Percentiles rank a stretch among this genome's conserved stretches.
Evolutionary conservation across 2,113 vertebrate genomes (phyloP).

Genomic region (Lynx canadensis): DNA sequence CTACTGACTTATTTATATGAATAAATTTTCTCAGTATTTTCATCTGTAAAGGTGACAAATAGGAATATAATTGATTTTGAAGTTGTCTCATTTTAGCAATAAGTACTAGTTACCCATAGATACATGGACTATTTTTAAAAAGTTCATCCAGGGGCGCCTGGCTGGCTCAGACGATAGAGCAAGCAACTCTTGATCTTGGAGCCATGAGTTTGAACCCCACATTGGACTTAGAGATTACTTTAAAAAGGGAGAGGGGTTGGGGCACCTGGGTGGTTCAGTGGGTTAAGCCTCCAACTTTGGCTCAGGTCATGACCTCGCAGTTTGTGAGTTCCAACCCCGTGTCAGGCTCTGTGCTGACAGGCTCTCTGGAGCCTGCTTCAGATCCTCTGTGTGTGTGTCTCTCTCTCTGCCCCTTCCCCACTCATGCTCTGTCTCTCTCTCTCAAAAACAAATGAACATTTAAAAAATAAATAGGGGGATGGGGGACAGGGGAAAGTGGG

Average conservation of each 20-base stretch:
- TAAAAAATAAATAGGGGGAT: no score
- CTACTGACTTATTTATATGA: background rate
- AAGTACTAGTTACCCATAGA: background rate
- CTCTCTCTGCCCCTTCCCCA: no score
- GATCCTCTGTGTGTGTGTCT: no score
- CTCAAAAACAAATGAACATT: no score
- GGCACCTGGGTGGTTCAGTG: no score
- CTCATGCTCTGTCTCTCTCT: no score
- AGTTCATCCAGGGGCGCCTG: background rate
- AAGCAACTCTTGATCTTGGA: background rate
- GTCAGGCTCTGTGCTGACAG: no score
- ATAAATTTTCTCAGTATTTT: background rate
- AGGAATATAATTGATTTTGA: conserved; percentile 5
- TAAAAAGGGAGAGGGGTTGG: background rate
- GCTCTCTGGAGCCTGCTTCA: no score
- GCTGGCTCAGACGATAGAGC: background rate
- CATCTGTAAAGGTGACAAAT: conserved; percentile 29
- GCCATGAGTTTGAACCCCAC: background rate
- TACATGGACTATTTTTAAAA: background rate
- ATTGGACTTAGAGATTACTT: background rate
- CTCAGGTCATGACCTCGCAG: no score
- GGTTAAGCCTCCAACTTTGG: no score
- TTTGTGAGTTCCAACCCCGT: no score
- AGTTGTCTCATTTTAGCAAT: background rate
- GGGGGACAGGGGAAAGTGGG: no score